Conservation (phyloP, 1,140 invertebrate genomes). For the Zaprionus davidi region DNA sequence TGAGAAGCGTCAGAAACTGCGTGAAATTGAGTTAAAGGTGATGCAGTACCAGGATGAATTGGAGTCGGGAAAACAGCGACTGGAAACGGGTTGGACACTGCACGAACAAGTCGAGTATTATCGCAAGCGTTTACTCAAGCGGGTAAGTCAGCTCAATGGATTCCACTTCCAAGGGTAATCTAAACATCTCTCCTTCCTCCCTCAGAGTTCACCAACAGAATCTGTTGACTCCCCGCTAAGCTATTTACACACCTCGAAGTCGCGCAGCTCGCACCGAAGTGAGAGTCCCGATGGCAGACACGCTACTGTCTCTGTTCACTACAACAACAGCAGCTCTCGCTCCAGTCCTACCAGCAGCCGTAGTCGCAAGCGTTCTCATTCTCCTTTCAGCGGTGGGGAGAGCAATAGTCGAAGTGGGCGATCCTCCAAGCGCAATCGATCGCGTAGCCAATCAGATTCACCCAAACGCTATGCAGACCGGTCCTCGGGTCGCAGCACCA, state of each 20-base stretch:
- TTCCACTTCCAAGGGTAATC: no score
- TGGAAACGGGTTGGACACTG: slow-evolving; percentile 92
- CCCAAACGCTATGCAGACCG: slow-evolving; percentile 67
- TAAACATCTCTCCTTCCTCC: neutral
- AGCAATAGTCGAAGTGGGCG: slow-evolving; percentile 55
- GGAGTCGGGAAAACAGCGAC: slow-evolving; percentile 91
- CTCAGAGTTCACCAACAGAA: slow-evolving; percentile 49
- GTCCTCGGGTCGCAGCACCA: slow-evolving; percentile 11
- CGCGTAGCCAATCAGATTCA: slow-evolving; percentile 69
- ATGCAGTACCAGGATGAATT: slow-evolving; percentile 98
- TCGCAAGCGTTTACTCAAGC: slow-evolving; percentile 94
- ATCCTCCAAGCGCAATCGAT: slow-evolving; percentile 70
- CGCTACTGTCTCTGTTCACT: neutral
- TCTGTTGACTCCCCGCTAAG: slow-evolving; percentile 71
- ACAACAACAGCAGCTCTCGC: slow-evolving; percentile 38
- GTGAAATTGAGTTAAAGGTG: slow-evolving; percentile 97
- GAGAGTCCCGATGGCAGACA: slow-evolving; percentile 55
- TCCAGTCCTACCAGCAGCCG: slow-evolving; percentile 41
- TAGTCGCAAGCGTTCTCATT: slow-evolving; percentile 71
- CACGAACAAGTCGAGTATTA: slow-evolving; percentile 96
- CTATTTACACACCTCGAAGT: slow-evolving; percentile 52
- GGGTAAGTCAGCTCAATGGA: slow-evolving; percentile 85
- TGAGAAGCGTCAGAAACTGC: slow-evolving; percentile 92
- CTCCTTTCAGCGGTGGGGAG: slow-evolving; percentile 59
- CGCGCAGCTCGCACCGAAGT: slow-evolving; percentile 57